Conservation (phyloP, 2,797 vertebrate species). For the Melanitta fusca region DNA sequence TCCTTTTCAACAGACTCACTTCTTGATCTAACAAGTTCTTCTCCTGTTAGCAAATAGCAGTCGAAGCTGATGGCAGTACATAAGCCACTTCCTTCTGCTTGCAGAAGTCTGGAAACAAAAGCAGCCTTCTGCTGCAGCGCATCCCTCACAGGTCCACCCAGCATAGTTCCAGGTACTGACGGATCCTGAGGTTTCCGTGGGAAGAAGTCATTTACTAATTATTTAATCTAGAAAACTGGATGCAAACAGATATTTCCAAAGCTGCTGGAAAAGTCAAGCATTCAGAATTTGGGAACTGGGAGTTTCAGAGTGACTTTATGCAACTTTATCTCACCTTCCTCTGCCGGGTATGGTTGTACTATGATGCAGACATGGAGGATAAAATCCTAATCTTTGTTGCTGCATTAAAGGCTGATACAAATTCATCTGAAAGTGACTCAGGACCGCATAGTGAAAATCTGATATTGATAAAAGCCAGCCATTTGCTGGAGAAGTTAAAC, state of each 20-base stretch:
- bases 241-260: background rate
- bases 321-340: background rate
- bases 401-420: background rate
- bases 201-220: background rate
- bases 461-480: background rate
- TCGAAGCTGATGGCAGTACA: background rate
- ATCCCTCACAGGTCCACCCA: background rate
- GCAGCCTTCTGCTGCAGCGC: background rate
- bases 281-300: background rate
- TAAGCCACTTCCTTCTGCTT: background rate
- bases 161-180: background rate
- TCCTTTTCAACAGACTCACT: background rate
- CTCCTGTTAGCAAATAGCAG: background rate
- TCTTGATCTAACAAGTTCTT: background rate
- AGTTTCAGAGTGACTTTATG: background rate
- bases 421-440: background rate
- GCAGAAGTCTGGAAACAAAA: background rate
- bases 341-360: background rate
- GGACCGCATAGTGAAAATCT: background rate
- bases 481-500: background rate
- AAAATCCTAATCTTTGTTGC: constrained; percentile 16
- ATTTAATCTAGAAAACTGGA: background rate
- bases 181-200: background rate
- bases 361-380: background rate
- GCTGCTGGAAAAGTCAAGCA: background rate